phyloP scores from a whole-genome alignment of 1,140 invertebrate genomes.

The Dendroctonus ponderosae region DNA sequence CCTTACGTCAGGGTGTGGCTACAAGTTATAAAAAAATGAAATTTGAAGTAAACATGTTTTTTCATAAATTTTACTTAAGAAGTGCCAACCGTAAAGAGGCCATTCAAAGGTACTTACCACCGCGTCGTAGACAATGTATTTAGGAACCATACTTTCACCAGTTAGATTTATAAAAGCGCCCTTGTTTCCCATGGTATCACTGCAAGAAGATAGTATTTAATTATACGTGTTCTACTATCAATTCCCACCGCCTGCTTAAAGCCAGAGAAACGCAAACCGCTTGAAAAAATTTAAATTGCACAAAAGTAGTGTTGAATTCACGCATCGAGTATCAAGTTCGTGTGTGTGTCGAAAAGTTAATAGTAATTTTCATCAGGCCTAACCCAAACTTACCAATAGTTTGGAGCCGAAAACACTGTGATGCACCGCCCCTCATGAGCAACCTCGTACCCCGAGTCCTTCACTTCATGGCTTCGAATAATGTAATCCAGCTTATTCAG shows the following conservation, averaged over 20 bases:
- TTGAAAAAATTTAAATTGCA: too few species aligned
- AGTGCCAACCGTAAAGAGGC: not conserved
- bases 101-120: constrained; percentile 68
- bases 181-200: constrained; percentile 98
- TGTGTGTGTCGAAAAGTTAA: too few species aligned
- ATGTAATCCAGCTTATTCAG: constrained; percentile 90
- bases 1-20: constrained; percentile 96
- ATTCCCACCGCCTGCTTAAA: too few species aligned
- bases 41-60: not conserved
- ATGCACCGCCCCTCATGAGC: constrained; percentile 93
- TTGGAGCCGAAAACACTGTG: constrained; percentile 96
- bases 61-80: not conserved
- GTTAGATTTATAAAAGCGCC: constrained; percentile 96
- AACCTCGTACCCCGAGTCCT: constrained; percentile 93
- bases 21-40: constrained; percentile 50
- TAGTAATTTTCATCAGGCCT: too few species aligned
- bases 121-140: constrained; percentile 89
- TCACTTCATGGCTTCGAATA: constrained; percentile 97
- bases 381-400: constrained; percentile 81
- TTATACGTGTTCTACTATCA: too few species aligned
- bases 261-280: too few species aligned
- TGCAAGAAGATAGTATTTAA: constrained; percentile 52
- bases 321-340: too few species aligned
- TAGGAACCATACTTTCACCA: constrained; percentile 86
- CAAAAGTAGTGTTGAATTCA: too few species aligned